A percentile compares a stretch with the other conserved stretches of the same genome.
Conservation (phyloP, 2,888 invertebrate species). For the Drosophila cracens region DNA sequence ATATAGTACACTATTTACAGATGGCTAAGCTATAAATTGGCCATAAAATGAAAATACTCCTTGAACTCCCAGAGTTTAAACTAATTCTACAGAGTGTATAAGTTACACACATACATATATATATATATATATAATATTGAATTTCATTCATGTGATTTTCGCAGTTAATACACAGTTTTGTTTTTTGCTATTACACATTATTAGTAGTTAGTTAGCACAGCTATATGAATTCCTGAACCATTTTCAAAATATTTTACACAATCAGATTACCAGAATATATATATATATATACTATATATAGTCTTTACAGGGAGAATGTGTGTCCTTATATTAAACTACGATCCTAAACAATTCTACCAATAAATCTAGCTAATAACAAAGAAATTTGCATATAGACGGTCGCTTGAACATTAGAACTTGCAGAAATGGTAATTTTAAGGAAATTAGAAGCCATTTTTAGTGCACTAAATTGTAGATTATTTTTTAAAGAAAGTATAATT, state of each 20-base stretch:
- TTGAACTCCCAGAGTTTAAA: slow-evolving; percentile 3
- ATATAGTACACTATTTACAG: slow-evolving; percentile 61
- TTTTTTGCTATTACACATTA: slow-evolving; percentile 6
- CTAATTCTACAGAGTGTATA: background rate
- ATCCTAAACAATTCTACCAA: slow-evolving; percentile 28
- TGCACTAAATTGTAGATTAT: background rate
- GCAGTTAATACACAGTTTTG: slow-evolving; percentile 2
- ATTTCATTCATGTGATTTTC: slow-evolving; percentile 56
- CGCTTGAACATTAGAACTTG: slow-evolving; percentile 16
- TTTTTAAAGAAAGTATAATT: background rate
- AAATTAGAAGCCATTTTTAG: background rate
- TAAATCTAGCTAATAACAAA: slow-evolving; percentile 27
- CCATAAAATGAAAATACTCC: background rate
- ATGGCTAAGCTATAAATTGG: slow-evolving; percentile 13
- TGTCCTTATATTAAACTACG: slow-evolving; percentile 9
- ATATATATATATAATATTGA: slow-evolving; percentile 31
- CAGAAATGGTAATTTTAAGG: background rate
- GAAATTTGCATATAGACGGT: background rate
- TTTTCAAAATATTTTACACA: slow-evolving; percentile 21
- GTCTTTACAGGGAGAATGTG: slow-evolving; percentile 33
- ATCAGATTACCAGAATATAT: slow-evolving; percentile 10
- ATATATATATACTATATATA: background rate
- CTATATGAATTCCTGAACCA: slow-evolving; percentile 77
- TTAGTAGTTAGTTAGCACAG: slow-evolving; percentile 63
- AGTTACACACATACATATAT: background rate